Evolutionary conservation across 2,113 vertebrate species (phyloP).

Genomic region (Lichenostomus cassidix): DNA sequence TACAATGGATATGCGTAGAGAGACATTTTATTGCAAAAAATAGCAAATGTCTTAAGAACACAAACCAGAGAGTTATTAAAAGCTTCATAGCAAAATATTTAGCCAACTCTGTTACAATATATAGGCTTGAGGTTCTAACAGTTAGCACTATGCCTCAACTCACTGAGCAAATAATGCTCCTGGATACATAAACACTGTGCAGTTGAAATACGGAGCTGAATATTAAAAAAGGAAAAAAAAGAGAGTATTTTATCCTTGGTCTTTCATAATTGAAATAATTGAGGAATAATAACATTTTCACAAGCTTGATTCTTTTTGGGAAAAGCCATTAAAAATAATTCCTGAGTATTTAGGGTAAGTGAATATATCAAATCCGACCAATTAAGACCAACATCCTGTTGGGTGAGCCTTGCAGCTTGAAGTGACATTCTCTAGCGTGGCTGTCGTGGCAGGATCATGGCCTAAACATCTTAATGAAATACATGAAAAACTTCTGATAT

Average conservation of each 20-base stretch:
- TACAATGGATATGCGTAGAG: neutral
- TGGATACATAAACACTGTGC: neutral
- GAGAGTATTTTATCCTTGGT: neutral
- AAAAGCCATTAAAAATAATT: constrained; percentile 65
- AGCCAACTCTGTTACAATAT: constrained; percentile 70
- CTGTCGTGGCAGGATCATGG: neutral
- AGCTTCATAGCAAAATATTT: constrained; percentile 77
- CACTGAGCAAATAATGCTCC: constrained; percentile 41
- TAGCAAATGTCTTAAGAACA: constrained; percentile 73
- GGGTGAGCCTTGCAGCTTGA: neutral
- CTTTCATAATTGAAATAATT: neutral
- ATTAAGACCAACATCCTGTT: neutral
- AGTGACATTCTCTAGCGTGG: neutral
- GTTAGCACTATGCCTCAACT: constrained; percentile 49
- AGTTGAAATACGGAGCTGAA: neutral
- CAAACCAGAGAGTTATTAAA: constrained; percentile 75
- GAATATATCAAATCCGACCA: neutral
- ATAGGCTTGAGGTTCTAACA: constrained; percentile 70
- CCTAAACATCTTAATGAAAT: constrained; percentile 18
- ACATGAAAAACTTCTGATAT: constrained; percentile 5
- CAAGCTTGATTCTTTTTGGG: constrained; percentile 41
- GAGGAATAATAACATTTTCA: constrained; percentile 22
- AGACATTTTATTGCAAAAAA: constrained; percentile 72
- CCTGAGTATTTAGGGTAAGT: constrained; percentile 70
- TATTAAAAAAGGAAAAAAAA: neutral